Evolutionary conservation across 1,140 invertebrate genomes (phyloP).

Genomic region (Euglossa dilemma): DNA sequence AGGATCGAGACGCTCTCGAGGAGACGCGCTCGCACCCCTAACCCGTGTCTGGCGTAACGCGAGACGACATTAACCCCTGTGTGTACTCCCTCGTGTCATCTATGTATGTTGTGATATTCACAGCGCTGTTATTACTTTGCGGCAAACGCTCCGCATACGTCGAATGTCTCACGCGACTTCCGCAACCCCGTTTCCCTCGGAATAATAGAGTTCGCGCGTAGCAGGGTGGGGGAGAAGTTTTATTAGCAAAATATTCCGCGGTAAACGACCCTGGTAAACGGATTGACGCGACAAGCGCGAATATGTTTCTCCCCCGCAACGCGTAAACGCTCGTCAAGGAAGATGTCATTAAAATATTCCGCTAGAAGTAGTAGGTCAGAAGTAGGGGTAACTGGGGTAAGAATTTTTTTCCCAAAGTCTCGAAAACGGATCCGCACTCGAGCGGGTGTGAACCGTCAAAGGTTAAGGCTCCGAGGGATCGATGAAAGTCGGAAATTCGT

Average conservation of each 20-base stretch:
- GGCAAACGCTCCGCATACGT: not conserved
- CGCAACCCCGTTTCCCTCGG: not conserved
- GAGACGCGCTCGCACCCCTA: not conserved
- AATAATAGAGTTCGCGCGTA: too few relatives aligned
- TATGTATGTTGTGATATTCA: not conserved
- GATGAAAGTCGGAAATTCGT: not conserved
- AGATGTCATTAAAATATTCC: slow-evolving; percentile 32
- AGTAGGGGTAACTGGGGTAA: not conserved
- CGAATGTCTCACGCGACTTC: not conserved
- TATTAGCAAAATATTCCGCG: not conserved
- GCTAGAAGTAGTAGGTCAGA: slow-evolving; percentile 11
- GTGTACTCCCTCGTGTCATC: too few relatives aligned
- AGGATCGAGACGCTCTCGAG: not conserved
- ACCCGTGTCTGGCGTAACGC: not conserved
- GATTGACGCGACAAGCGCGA: not conserved
- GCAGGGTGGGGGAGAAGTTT: not conserved
- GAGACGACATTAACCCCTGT: not conserved
- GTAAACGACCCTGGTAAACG: too few relatives aligned
- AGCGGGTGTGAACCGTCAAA: not conserved
- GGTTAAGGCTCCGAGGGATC: not conserved
- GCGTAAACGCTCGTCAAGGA: too few relatives aligned
- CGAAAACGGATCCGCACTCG: not conserved
- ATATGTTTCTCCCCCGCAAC: too few relatives aligned
- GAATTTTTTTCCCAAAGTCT: not conserved
- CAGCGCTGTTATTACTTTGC: not conserved